A percentile compares a stretch with the other conserved stretches of the same genome.
Conservation (phyloP, 2,888 invertebrate genomes). For the Alentia gelatinosa region DNA sequence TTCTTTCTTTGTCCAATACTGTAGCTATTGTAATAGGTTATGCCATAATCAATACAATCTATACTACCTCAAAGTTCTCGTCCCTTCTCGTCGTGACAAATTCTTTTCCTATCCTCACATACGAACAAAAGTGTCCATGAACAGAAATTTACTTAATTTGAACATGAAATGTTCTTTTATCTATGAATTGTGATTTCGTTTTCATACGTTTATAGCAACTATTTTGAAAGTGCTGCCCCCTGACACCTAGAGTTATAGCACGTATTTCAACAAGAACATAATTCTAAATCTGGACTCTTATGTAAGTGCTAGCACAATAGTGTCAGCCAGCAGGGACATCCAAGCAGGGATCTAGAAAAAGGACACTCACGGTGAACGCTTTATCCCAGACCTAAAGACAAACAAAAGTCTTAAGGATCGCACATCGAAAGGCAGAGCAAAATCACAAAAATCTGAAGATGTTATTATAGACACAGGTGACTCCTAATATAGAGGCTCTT, state of each 20-base stretch:
- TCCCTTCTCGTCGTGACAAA: too few relatives aligned
- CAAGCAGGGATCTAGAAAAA: constrained; percentile 46
- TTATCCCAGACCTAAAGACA: constrained; percentile 50
- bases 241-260: neutral
- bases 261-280: neutral
- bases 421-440: constrained; percentile 50
- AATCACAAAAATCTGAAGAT: constrained; percentile 36
- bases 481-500: constrained; percentile 14
- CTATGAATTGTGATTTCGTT: too few relatives aligned
- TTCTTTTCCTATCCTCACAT: neutral
- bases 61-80: too few relatives aligned
- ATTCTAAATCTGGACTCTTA: neutral
- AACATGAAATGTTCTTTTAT: too few relatives aligned
- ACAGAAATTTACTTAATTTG: too few relatives aligned
- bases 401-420: constrained; percentile 44
- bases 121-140: too few relatives aligned
- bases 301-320: neutral
- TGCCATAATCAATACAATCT: too few relatives aligned
- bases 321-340: constrained; percentile 16
- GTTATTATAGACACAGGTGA: neutral
- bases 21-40: too few relatives aligned
- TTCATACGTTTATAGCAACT: neutral
- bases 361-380: constrained; percentile 47
- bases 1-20: too few relatives aligned
- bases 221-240: constrained; percentile 16